phyloP scores from a whole-genome alignment of 2,888 invertebrate species.

The Lasioglossum vierecki region DNA sequence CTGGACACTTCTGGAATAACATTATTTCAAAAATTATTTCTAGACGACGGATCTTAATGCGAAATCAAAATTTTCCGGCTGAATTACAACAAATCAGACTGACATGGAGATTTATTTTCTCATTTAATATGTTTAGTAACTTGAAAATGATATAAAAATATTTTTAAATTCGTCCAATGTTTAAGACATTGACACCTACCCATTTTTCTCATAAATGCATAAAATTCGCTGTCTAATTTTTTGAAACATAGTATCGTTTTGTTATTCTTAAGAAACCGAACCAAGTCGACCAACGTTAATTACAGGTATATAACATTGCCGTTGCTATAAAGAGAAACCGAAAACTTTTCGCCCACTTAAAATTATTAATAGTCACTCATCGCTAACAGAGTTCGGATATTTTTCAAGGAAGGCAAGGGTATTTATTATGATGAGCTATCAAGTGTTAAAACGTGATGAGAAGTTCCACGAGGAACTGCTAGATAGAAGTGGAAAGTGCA shows the following conservation, averaged over 20 bases:
- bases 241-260: neutral
- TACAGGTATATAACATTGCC: neutral
- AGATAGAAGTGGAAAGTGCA: slow-evolving; percentile 29
- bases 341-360: slow-evolving; percentile 19
- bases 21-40: no score
- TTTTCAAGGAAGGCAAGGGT: slow-evolving; percentile 19
- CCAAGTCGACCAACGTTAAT: neutral
- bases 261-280: neutral
- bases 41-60: no score
- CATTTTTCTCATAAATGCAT: no score
- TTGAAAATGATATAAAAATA: no score
- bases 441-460: slow-evolving; percentile 34
- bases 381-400: slow-evolving; percentile 5
- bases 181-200: no score
- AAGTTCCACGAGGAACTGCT: slow-evolving; percentile 1
- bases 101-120: no score
- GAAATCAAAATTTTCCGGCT: no score
- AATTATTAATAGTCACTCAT: slow-evolving; percentile 27
- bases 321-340: slow-evolving; percentile 27
- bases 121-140: no score
- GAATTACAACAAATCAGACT: no score
- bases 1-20: no score
- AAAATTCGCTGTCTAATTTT: no score
- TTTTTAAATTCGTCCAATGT: no score
- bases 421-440: slow-evolving; percentile 31